Base-by-base conservation (phyloP, 2,888 invertebrate species). In the Sesia apiformis region DNA sequence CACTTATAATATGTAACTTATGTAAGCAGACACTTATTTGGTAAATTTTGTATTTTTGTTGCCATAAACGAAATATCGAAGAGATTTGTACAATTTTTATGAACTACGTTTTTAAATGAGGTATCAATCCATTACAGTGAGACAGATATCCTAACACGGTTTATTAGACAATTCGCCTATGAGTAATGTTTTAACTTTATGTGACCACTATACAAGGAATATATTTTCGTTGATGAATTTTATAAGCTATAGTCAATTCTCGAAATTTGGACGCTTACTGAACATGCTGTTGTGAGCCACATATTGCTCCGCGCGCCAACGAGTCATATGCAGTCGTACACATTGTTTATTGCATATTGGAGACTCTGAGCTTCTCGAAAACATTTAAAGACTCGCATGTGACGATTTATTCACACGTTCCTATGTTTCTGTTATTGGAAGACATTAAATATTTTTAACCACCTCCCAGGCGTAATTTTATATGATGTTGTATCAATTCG, bases 61-160 rank as follows among this genome's bases (percentile, higher is more conserved):
- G 4, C 4, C 23, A 23, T 46, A 46, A 46, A 46, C 23, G 46
- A 52, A 54, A 23, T 6, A 51, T 55, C 52, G 46, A 40, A 49
- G 50, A 55, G 38, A 55, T 76, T 73, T 74, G 71, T 76, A 76
- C 71, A 72, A 64, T 64, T 65, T 65, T 58, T 66, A 63, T 65
- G 58, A 66, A 65, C 67, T 72, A 66, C 69, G 67, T 69, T 72
- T 72, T 72, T 72, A 79, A 71, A 68, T 73, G 74, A 74, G 73
- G 73, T 76, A 72, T 70, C 70, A 71, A 72, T 74, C 70, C 69
- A 70, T 76, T 75, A 82, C 76, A 80, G 68, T 72, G 67, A 82
- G 67, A 76, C 70, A 63, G 74, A 46, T 38, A 46, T 49, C 46
- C 6, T 65, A 40, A 52, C 38, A 52, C 8, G 7, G 43, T 52